Base-by-base conservation (phyloP, 2,797 vertebrate species). In the Siniperca scherzeri region DNA sequence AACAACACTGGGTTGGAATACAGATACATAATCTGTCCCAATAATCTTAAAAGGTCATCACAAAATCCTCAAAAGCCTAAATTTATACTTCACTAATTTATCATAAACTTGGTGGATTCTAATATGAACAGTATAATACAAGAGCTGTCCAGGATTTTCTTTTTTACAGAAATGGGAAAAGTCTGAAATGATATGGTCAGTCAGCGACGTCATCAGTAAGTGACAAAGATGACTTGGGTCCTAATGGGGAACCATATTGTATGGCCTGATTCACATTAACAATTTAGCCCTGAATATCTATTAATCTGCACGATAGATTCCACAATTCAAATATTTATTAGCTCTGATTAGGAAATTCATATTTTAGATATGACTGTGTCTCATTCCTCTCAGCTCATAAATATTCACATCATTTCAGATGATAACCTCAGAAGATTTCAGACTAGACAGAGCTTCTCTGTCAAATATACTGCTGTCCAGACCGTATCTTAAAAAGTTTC, bases 251-350 rank as follows among this genome's bases (percentile, higher is more conserved):
- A 82, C 87, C 83, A 78, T 91, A 88, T 89, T 85, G 84, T 90
- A 93, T 88, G 79, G 91, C 84, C 91, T 89, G 65, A 69, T 89
- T 90, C 90, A 85, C 94, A 96, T 96, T 96, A 96, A 96, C 88
- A 94, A 96, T 96, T 95, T 94, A 96, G 75, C 87, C 81, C 90
- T 77, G 90, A 93, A 95, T 93, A 93, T 94, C 95, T 94, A 97
- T 96, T 95, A 94, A 96, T 96, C 95, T 93, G 83, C 88, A 80
- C 85, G 78, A 93, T 91, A 92, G 93, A 91, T 93, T 93, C 89
- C 91, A 93, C 92, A 94, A 95, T 95, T 96, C 94, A 95, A 95
- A 96, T 96, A 97, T 97, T 96, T 96, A 96, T 95, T 96, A 96
- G 95, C 90, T 91, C 94, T 94, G 94, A 96, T 96, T 95, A 95